phyloP scores from a whole-genome alignment of 1,140 invertebrate species.

The Oscheius sp. region DNA sequence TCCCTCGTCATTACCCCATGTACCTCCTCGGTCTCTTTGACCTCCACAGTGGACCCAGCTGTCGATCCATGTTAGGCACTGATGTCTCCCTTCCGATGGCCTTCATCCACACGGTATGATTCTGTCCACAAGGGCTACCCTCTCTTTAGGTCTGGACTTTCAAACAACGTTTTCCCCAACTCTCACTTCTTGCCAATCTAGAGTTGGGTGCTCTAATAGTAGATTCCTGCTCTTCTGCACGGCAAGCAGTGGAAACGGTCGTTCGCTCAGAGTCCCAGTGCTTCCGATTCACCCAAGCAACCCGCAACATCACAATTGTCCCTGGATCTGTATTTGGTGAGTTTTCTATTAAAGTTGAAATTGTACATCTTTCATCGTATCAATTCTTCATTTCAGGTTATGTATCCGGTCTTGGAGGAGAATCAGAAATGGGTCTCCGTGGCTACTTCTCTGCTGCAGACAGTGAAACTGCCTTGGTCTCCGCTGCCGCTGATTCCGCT shows the following conservation, averaged over 20 bases:
- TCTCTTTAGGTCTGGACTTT: constrained; percentile 45
- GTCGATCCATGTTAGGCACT: constrained; percentile 43
- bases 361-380: background rate
- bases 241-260: constrained; percentile 50
- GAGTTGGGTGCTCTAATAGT: constrained; percentile 57
- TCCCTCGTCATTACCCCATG: constrained; percentile 52
- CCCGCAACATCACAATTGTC: constrained; percentile 52
- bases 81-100: constrained; percentile 52
- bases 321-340: constrained; percentile 55
- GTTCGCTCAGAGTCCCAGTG: constrained; percentile 52
- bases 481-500: constrained; percentile 38
- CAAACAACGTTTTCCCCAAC: constrained; percentile 46
- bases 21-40: constrained; percentile 56
- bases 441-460: constrained; percentile 45
- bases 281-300: constrained; percentile 51
- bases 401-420: constrained; percentile 38
- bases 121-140: background rate
- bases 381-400: constrained; percentile 40
- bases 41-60: constrained; percentile 49
- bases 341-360: constrained; percentile 4
- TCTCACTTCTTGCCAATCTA: constrained; percentile 41
- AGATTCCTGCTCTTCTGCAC: constrained; percentile 44
- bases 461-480: constrained; percentile 38
- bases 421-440: constrained; percentile 29
- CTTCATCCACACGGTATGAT: constrained; percentile 49